Percentiles rank a stretch among this genome's conserved stretches.
phyloP scores from a whole-genome alignment of 2,888 invertebrate species.

The Napeogenes sylphis region DNA sequence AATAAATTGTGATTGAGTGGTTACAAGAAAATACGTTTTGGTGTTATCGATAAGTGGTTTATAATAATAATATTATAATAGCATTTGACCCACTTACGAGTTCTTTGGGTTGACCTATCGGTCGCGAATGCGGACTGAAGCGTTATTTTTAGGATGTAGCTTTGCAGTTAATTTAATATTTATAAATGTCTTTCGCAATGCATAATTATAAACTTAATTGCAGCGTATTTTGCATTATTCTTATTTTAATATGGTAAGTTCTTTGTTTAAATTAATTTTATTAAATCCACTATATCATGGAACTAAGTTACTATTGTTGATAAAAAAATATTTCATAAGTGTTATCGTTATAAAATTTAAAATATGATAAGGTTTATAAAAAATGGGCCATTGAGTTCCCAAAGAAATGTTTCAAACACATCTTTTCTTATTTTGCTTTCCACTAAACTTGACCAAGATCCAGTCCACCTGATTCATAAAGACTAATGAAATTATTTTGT shows the following conservation, averaged over 20 bases:
- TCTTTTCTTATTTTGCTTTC: too few relatives aligned
- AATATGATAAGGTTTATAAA: too few relatives aligned
- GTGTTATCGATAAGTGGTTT: constrained; percentile 30
- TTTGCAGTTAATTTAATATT: constrained; percentile 76
- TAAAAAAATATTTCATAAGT: too few relatives aligned
- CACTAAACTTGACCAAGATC: too few relatives aligned
- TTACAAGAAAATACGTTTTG: constrained; percentile 31
- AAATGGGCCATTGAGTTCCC: too few relatives aligned
- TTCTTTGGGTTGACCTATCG: constrained; percentile 74
- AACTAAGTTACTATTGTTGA: too few relatives aligned
- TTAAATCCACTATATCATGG: too few relatives aligned
- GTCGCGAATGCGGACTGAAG: constrained; percentile 68
- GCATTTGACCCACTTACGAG: constrained; percentile 73
- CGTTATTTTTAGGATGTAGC: constrained; percentile 74
- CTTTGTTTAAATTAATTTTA: constrained; percentile 47
- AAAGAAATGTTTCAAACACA: too few relatives aligned
- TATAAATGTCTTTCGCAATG: constrained; percentile 64
- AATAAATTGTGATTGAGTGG: constrained; percentile 33
- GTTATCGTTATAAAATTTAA: too few relatives aligned
- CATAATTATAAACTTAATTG: constrained; percentile 38
- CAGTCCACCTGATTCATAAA: too few relatives aligned
- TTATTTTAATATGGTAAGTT: constrained; percentile 55
- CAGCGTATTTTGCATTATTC: constrained; percentile 45
- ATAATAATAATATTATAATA: constrained; percentile 43
- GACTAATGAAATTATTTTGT: too few relatives aligned